phyloP scores from a whole-genome alignment of 2,888 invertebrate species.

The Epistrophe grossulariae region DNA sequence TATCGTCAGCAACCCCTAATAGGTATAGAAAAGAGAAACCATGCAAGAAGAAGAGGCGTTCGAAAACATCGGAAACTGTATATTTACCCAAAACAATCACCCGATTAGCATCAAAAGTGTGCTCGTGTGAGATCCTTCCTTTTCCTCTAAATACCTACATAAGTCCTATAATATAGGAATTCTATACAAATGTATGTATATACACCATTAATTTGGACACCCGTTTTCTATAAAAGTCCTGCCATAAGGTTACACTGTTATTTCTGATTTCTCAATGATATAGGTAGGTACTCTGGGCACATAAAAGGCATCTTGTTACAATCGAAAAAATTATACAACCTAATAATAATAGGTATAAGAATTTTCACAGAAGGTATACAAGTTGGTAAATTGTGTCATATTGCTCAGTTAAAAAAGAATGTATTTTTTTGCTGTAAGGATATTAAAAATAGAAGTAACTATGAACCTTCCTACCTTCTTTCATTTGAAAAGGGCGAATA shows the following conservation, averaged over 20 bases:
- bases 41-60: slow-evolving; percentile 48
- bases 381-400: slow-evolving; percentile 65
- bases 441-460: slow-evolving; percentile 48
- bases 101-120: slow-evolving; percentile 76
- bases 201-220: slow-evolving; percentile 61
- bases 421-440: slow-evolving; percentile 37
- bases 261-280: slow-evolving; percentile 41
- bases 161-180: not conserved
- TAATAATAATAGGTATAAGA: slow-evolving; percentile 52
- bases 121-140: slow-evolving; percentile 67
- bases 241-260: slow-evolving; percentile 75
- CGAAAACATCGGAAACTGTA: slow-evolving; percentile 75
- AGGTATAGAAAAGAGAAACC: not conserved
- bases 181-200: not conserved
- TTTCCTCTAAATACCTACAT: not conserved
- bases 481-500: slow-evolving; percentile 7
- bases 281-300: slow-evolving; percentile 10
- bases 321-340: slow-evolving; percentile 37
- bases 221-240: slow-evolving; percentile 43
- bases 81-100: slow-evolving; percentile 76
- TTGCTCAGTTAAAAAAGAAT: slow-evolving; percentile 55
- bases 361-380: not conserved
- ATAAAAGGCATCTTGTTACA: slow-evolving; percentile 74
- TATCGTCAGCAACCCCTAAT: slow-evolving; percentile 62
- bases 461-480: too few species aligned